Evolutionary conservation across 2,113 vertebrate genomes (phyloP).

Genomic region (Triplophysa tibetana): DNA sequence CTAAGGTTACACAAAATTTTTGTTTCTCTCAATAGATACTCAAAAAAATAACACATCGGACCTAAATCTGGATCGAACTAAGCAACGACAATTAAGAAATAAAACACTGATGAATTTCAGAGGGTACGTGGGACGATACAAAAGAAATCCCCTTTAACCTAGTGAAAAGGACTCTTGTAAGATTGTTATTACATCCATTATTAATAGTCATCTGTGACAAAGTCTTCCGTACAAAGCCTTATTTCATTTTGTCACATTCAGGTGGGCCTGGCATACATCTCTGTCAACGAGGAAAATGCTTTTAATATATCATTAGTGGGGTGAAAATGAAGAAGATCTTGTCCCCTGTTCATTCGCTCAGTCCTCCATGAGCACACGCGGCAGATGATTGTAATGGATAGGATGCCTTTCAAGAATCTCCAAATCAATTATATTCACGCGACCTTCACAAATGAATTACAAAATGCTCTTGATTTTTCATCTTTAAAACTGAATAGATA

Average conservation of each 20-base stretch:
- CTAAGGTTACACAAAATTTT: too few relatives aligned
- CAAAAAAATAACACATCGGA: too few relatives aligned
- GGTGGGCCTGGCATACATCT: constrained; percentile 60
- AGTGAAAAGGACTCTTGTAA: constrained; percentile 55
- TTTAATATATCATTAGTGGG: constrained; percentile 65
- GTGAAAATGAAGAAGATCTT: constrained; percentile 43
- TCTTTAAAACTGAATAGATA: neutral
- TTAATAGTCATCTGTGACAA: constrained; percentile 55
- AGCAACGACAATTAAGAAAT: constrained; percentile 39
- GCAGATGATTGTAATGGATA: constrained; percentile 32
- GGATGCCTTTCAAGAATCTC: constrained; percentile 4
- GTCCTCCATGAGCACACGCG: constrained; percentile 28
- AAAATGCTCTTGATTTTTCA: neutral
- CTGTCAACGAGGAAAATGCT: constrained; percentile 59
- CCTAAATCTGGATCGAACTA: too few relatives aligned
- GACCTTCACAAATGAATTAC: constrained; percentile 43
- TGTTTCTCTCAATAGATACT: too few relatives aligned
- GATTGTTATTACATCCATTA: constrained; percentile 50
- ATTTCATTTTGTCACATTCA: constrained; percentile 66
- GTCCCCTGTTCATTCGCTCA: neutral
- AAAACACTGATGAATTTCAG: constrained; percentile 42
- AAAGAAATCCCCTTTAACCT: constrained; percentile 5
- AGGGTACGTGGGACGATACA: constrained; percentile 43
- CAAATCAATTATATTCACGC: constrained; percentile 15
- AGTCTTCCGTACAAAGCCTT: constrained; percentile 63